Evolutionary conservation across 2,113 vertebrate species (phyloP).

Genomic region (Hemichromis elongatus): DNA sequence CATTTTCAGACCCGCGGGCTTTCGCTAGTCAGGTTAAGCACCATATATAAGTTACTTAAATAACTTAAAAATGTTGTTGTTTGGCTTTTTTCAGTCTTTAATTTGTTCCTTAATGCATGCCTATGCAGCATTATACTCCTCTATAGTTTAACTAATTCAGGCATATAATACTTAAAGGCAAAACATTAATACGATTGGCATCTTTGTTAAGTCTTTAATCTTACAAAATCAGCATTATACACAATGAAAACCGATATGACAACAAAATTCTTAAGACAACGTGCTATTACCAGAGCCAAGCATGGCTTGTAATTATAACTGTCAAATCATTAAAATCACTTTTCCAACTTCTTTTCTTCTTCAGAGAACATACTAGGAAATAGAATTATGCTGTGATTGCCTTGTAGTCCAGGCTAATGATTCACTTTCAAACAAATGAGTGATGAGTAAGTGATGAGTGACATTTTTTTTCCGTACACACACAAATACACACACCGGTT

Average conservation of each 20-base stretch:
- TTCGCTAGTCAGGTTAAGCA: too few species aligned
- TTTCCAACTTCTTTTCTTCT: neutral
- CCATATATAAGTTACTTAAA: too few species aligned
- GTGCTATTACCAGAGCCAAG: slow-evolving; percentile 14
- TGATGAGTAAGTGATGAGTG: neutral
- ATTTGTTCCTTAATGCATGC: too few species aligned
- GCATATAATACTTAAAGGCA: neutral
- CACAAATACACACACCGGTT: neutral
- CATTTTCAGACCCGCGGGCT: too few species aligned
- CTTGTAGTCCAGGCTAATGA: neutral
- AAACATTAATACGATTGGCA: neutral
- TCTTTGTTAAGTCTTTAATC: slow-evolving; percentile 2
- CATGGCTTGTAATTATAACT: neutral
- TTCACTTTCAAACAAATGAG: neutral
- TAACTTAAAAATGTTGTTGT: too few species aligned
- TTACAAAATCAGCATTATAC: slow-evolving; percentile 2
- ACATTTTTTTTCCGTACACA: neutral
- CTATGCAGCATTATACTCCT: neutral
- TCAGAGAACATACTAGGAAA: neutral
- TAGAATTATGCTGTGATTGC: neutral
- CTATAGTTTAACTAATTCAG: neutral
- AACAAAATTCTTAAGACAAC: slow-evolving; percentile 26
- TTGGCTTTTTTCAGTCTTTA: too few species aligned
- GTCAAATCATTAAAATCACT: neutral
- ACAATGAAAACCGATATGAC: slow-evolving; percentile 22